These are phyloP conservation scores for Anisognathus igniventris DNA, from an alignment of 2,797 vertebrate species.

Conservation along the genomic window DNA sequence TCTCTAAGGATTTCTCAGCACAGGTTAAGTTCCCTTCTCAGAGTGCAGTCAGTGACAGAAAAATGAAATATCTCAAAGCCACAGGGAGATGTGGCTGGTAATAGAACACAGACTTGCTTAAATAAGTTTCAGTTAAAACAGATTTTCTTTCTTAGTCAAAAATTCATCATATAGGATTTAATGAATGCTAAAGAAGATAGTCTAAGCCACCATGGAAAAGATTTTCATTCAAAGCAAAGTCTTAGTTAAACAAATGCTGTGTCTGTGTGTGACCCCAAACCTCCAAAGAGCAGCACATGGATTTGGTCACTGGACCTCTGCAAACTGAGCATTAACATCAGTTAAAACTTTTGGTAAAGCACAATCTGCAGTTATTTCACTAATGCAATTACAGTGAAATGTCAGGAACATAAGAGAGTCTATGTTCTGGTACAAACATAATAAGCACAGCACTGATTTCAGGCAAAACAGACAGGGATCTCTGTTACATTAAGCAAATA, in stretches of 20 bases:
- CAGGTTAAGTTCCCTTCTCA: neutral
- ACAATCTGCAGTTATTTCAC: neutral
- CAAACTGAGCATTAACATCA: neutral
- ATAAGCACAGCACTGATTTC: neutral
- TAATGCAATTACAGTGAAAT: neutral
- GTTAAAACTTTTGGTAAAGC: neutral
- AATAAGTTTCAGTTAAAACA: neutral
- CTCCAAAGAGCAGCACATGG: neutral
- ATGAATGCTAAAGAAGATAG: neutral
- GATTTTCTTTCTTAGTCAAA: neutral
- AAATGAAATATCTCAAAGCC: neutral
- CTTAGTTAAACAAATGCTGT: neutral
- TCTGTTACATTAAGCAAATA: neutral
- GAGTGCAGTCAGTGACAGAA: neutral
- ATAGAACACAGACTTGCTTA: neutral
- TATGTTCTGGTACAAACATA: neutral
- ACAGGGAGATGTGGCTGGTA: neutral
- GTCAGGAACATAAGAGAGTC: neutral
- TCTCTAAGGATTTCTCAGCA: neutral
- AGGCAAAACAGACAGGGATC: neutral
- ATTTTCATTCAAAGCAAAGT: neutral
- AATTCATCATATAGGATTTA: neutral
- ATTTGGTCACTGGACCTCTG: neutral
- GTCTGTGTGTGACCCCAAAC: neutral
- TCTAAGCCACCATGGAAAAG: neutral